Percentiles rank a stretch among this genome's conserved stretches.
These are phyloP conservation scores for Galeopterus variegatus DNA, from an alignment of 2,113 vertebrate species.

Conservation along the genomic window DNA sequence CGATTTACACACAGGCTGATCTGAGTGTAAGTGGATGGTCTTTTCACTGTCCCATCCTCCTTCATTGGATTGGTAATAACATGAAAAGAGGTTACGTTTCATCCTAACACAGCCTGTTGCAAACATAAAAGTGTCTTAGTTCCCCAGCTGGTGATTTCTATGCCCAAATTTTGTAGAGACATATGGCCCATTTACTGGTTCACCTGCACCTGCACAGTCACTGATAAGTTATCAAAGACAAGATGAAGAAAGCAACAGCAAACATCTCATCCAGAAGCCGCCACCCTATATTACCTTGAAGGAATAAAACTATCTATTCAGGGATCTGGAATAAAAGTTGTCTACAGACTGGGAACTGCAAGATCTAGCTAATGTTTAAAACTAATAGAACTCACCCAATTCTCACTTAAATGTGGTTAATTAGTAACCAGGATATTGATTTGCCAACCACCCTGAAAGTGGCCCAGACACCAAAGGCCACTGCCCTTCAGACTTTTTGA, in stretches of 20 bases:
- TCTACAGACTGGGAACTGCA: background rate
- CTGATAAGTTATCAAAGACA: conserved; percentile 24
- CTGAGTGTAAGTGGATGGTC: background rate
- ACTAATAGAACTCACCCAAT: conserved; percentile 52
- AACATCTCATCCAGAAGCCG: conserved; percentile 75
- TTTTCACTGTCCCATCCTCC: background rate
- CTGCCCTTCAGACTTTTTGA: conserved; percentile 75
- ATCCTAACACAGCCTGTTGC: background rate
- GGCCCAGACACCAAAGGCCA: conserved; percentile 50
- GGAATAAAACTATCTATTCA: background rate
- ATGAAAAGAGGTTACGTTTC: background rate
- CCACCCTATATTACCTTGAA: conserved; percentile 64
- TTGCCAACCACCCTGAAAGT: conserved; percentile 56
- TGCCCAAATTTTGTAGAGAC: background rate
- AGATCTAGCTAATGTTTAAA: background rate
- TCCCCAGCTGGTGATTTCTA: background rate
- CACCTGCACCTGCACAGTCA: conserved; percentile 32
- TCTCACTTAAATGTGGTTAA: conserved; percentile 78
- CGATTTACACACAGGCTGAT: background rate
- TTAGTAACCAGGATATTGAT: conserved; percentile 84
- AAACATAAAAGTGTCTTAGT: background rate
- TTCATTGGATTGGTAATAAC: background rate
- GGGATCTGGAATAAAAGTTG: background rate
- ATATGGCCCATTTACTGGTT: conserved; percentile 83
- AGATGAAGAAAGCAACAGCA: conserved; percentile 64